Evolutionary conservation across 2,113 vertebrate species (phyloP).

Genomic region (Anarrhichthys ocellatus): DNA sequence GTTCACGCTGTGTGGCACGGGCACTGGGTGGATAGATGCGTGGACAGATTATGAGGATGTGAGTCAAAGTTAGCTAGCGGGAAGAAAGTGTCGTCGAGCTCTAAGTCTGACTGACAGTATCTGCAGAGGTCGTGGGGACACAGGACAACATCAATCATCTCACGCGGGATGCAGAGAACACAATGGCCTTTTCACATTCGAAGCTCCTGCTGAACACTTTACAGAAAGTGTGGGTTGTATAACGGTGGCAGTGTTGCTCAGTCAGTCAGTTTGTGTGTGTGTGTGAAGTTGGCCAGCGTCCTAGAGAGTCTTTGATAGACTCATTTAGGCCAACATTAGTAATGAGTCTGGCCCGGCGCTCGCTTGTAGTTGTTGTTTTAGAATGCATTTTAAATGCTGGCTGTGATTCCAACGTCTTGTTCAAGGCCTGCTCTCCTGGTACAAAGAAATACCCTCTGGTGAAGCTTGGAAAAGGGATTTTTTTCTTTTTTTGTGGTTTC

Average conservation of each 20-base stretch:
- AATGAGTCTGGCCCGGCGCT: constrained; percentile 71
- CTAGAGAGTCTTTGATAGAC: constrained; percentile 73
- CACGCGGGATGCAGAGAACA: constrained; percentile 46
- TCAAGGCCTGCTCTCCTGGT: constrained; percentile 53
- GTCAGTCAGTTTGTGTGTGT: constrained; percentile 6
- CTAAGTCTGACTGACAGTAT: constrained; percentile 65
- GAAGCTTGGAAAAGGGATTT: not conserved
- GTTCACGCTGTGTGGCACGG: constrained; percentile 52
- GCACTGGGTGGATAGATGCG: constrained; percentile 52
- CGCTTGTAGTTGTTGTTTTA: constrained; percentile 66
- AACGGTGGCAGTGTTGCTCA: constrained; percentile 35
- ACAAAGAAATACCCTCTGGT: constrained; percentile 42
- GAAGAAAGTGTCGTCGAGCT: constrained; percentile 56
- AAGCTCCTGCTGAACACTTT: constrained; percentile 33
- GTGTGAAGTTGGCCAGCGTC: constrained; percentile 55
- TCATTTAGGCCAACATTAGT: constrained; percentile 75
- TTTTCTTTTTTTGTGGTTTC: not conserved
- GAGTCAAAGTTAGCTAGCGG: constrained; percentile 66
- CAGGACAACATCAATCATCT: constrained; percentile 39
- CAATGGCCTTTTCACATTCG: constrained; percentile 56
- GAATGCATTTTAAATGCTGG: constrained; percentile 64
- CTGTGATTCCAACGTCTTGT: constrained; percentile 66
- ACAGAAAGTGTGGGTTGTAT: constrained; percentile 42
- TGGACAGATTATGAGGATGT: constrained; percentile 64
- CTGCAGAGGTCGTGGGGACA: constrained; percentile 64